phyloP scores from a whole-genome alignment of 2,888 invertebrate species.

The Caenorhabditis virilis region DNA sequence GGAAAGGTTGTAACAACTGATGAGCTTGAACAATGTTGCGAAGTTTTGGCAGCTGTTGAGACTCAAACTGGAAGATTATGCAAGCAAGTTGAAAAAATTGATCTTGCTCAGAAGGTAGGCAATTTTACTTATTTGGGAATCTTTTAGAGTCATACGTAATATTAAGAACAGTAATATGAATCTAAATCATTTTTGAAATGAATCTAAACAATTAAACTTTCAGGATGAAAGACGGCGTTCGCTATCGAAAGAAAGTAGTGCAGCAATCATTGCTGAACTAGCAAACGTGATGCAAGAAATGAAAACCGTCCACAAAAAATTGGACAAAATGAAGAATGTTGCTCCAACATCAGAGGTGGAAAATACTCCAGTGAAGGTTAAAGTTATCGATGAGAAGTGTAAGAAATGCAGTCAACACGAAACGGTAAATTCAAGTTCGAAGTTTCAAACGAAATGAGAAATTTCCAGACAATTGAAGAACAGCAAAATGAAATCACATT shows the following conservation, averaged over 20 bases:
- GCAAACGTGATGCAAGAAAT: constrained; percentile 66
- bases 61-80: constrained; percentile 61
- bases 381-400: constrained; percentile 35
- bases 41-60: constrained; percentile 64
- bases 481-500: constrained; percentile 52
- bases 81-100: constrained; percentile 66
- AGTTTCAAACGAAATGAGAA: not conserved
- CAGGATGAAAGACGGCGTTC: constrained; percentile 65
- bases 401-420: constrained; percentile 45
- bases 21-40: constrained; percentile 66
- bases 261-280: constrained; percentile 62
- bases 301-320: constrained; percentile 56
- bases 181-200: not conserved
- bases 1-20: constrained; percentile 56
- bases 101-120: constrained; percentile 55
- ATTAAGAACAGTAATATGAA: not conserved
- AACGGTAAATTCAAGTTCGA: constrained; percentile 4
- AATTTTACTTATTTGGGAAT: not conserved
- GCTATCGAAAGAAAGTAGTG: constrained; percentile 61
- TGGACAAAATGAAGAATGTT: constrained; percentile 52
- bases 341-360: constrained; percentile 15
- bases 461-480: constrained; percentile 38
- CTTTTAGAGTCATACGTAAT: not conserved
- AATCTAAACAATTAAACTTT: constrained; percentile 9
- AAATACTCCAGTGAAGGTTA: constrained; percentile 23